A percentile compares a stretch with the other conserved stretches of the same genome.
phyloP scores from a whole-genome alignment of 2,113 vertebrate species.

The Mellivora capensis region DNA sequence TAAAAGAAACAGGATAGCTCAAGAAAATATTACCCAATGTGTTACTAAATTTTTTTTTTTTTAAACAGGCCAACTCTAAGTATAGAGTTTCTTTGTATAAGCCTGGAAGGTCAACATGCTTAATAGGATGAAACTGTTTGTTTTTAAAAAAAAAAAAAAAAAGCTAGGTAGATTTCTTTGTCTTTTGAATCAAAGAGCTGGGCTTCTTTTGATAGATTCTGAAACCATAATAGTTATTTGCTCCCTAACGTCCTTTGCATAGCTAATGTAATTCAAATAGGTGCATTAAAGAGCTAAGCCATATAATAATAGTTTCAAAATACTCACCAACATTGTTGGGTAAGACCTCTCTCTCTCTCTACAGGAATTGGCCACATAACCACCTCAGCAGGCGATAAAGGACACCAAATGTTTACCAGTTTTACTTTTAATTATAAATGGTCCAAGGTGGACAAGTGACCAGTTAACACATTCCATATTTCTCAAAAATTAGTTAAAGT shows the following conservation, averaged over 20 bases:
- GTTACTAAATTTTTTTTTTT: slow-evolving; percentile 71
- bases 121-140: slow-evolving; percentile 71
- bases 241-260: not conserved
- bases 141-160: slow-evolving; percentile 65
- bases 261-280: slow-evolving; percentile 49
- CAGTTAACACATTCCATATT: not conserved
- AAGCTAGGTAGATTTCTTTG: slow-evolving; percentile 65
- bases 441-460: not conserved
- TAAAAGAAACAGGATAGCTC: slow-evolving; percentile 85
- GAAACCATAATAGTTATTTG: slow-evolving; percentile 62
- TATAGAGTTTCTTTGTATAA: slow-evolving; percentile 75
- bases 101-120: slow-evolving; percentile 72
- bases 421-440: not conserved
- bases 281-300: not conserved
- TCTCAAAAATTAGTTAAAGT: not conserved
- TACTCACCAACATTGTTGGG: not conserved
- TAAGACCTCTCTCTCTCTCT: not conserved
- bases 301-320: slow-evolving; percentile 37
- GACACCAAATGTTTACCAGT: not conserved
- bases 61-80: slow-evolving; percentile 79
- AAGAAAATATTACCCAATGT: slow-evolving; percentile 84
- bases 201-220: slow-evolving; percentile 67
- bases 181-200: slow-evolving; percentile 72
- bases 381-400: not conserved
- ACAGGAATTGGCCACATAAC: not conserved